Percentiles rank a stretch among this genome's conserved stretches.
Evolutionary conservation across 2,797 vertebrate genomes (phyloP).

Genomic region (Sebastes taczanowskii): DNA sequence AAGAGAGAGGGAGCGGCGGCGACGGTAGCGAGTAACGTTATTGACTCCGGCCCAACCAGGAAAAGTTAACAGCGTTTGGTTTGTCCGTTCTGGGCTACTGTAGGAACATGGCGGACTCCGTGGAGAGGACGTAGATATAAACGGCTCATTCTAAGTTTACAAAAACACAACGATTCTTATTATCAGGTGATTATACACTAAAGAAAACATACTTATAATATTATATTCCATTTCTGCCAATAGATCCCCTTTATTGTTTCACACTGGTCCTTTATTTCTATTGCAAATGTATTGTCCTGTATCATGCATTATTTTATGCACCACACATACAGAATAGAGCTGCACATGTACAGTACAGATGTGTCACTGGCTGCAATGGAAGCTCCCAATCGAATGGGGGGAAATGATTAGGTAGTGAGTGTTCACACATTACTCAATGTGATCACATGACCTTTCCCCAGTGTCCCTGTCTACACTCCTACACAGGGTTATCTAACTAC

Average conservation of each 20-base stretch:
- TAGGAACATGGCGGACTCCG: no score
- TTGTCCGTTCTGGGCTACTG: no score
- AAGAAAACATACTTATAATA: no score
- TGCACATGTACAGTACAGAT: background rate
- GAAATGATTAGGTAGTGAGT: slow-evolving; percentile 1
- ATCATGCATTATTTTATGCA: background rate
- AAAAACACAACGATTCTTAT: no score
- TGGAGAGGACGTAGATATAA: no score
- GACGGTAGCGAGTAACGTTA: no score
- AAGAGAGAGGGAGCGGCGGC: no score
- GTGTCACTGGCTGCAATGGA: background rate
- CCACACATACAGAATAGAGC: background rate
- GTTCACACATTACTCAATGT: slow-evolving; percentile 5
- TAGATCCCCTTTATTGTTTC: fast-evolving
- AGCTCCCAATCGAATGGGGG: background rate
- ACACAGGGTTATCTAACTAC: background rate
- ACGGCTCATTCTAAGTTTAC: no score
- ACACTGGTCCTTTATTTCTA: background rate
- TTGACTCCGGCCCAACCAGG: no score
- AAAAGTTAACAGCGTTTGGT: no score
- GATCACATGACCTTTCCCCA: slow-evolving; percentile 17
- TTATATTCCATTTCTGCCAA: no score
- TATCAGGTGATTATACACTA: no score
- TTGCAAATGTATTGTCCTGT: background rate
- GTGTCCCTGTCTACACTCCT: background rate